Base-by-base conservation (phyloP, 2,113 vertebrate genomes). In the Acanthisitta chloris region DNA sequence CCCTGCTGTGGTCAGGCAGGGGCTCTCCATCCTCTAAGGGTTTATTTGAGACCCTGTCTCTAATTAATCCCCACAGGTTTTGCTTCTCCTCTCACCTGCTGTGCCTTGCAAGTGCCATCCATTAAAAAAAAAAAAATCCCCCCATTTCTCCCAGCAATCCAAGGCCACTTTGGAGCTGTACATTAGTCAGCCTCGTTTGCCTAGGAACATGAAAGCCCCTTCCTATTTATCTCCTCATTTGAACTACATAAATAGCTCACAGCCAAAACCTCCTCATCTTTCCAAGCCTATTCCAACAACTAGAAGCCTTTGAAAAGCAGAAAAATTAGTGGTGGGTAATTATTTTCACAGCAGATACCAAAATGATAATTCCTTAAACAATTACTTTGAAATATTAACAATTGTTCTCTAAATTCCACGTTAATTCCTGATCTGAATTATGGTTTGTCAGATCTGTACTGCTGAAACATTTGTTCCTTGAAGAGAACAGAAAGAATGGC, bases 291-390 rank as follows among this genome's bases (percentile, higher is more conserved):
- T 89, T 77, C 87, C 93, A 77, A 77, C 91, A 89, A 96, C 92
- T 17, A 87, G 78, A 78, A 83, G 94, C 79, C 74, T 96, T 90
- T 95, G 92, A 90, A 88, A 92, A 82, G n/a, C n/a, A 93, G 95
- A 95, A 97, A 94, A 96, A 96, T 94, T 93, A 96, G 89, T 3
- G 49, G 85, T 51, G 81, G 87, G 91, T 96, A 97, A 96, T 95
- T 96, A 96, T 96, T 95, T 92, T 88, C 73, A 90, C 88, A 59
- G 90, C 84, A 96, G 96, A 96, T 94, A 96, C 90, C 85, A 88
- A 96, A 94, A 96, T 77, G 93, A 95, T 95, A 88, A 96, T 94
- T 96, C 93, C 95, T 94, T 94, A 92, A 96, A 93, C 95, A 96
- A 93, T 95, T 96, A 91, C 94, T 94, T 90, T 95, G 94, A 95